phyloP scores from a whole-genome alignment of 2,113 vertebrate genomes.

The Chloropsis cyanopogon region DNA sequence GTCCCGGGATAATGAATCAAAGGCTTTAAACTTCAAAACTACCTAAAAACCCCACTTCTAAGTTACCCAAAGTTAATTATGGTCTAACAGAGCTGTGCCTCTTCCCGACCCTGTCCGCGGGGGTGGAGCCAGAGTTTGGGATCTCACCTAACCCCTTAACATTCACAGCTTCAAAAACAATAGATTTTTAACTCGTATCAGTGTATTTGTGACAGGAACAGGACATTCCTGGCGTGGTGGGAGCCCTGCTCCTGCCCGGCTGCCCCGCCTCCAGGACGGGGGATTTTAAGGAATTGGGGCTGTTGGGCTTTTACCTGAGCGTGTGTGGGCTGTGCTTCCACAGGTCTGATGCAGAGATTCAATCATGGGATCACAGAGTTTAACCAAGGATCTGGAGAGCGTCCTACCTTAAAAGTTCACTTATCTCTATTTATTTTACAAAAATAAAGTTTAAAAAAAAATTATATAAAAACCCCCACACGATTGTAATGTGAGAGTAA shows the following conservation, averaged over 20 bases:
- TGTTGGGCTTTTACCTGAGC: neutral
- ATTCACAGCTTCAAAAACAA: neutral
- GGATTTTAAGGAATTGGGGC: neutral
- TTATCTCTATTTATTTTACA: conserved; percentile 78
- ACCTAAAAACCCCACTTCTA: neutral
- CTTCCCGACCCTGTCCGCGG: neutral
- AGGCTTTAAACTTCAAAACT: conserved; percentile 21
- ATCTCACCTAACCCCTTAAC: neutral
- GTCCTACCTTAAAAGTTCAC: conserved; percentile 53
- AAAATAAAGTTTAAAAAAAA: conserved; percentile 25
- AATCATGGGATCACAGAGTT: conserved; percentile 77
- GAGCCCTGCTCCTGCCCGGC: neutral
- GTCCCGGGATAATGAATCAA: neutral
- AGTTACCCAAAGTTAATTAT: conserved; percentile 12
- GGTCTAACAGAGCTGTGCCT: conserved; percentile 29
- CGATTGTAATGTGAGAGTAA: conserved; percentile 59
- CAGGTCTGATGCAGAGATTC: conserved; percentile 43
- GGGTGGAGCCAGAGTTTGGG: neutral
- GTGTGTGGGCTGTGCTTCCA: neutral
- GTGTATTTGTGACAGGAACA: conserved; percentile 20
- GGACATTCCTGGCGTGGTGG: neutral
- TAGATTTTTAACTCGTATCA: neutral
- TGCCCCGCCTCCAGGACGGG: neutral
- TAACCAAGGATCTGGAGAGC: conserved; percentile 53
- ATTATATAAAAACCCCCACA: neutral